Evolutionary conservation across 2,888 invertebrate species (phyloP).

Genomic region (Drosophila basisetae): DNA sequence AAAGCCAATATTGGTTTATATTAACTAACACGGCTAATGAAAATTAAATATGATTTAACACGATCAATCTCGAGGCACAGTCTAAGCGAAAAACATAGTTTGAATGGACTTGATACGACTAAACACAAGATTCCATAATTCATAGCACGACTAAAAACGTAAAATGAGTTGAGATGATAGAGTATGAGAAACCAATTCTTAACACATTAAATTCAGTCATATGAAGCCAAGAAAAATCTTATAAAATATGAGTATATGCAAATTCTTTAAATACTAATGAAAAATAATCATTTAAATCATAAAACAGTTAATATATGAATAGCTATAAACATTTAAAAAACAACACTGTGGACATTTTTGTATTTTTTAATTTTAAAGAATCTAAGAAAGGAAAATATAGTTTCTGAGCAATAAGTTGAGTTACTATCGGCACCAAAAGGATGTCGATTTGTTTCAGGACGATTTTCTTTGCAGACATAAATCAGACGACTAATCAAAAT

Average conservation of each 20-base stretch:
- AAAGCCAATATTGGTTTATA: background rate
- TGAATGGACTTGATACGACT: background rate
- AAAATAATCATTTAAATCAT: background rate
- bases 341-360: background rate
- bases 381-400: background rate
- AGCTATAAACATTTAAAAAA: background rate
- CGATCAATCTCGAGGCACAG: background rate
- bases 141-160: background rate
- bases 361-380: background rate
- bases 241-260: background rate
- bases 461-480: background rate
- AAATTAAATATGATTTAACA: background rate
- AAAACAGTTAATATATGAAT: background rate
- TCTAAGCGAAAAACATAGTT: background rate
- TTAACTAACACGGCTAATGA: background rate
- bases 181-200: background rate
- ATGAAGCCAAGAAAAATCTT: background rate
- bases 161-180: background rate
- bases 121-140: background rate
- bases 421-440: accelerated
- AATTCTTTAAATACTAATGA: background rate
- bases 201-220: no score
- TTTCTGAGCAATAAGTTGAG: background rate
- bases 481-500: background rate
- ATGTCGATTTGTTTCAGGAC: background rate